A percentile compares a stretch with the other conserved stretches of the same genome.
phyloP scores from a whole-genome alignment of 2,888 invertebrate genomes.

The Brenthis ino region DNA sequence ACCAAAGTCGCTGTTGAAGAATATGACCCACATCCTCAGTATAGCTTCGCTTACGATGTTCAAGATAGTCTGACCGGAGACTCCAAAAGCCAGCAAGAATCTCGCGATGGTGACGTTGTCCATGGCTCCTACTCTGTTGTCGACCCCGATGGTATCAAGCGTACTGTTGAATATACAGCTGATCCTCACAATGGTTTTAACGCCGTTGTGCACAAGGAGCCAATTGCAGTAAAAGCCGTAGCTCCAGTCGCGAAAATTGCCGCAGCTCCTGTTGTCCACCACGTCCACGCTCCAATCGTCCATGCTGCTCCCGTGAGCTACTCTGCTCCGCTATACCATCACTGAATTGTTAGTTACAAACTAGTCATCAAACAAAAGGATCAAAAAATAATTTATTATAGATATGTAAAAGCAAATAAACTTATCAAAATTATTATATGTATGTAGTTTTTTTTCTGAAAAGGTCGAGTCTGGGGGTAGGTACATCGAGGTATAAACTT shows the following conservation, averaged over 20 bases:
- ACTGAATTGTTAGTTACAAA: slow-evolving; percentile 62
- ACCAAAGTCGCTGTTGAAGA: slow-evolving; percentile 57
- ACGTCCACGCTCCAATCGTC: slow-evolving; percentile 44
- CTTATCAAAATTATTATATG: background rate
- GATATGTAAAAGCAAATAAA: slow-evolving; percentile 14
- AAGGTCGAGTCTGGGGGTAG: no score
- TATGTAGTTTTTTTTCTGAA: no score
- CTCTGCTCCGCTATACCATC: slow-evolving; percentile 85
- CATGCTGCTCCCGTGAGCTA: slow-evolving; percentile 46
- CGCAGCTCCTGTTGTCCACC: slow-evolving; percentile 45
- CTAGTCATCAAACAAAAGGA: slow-evolving; percentile 34
- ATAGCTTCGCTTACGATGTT: slow-evolving; percentile 75
- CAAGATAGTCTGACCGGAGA: slow-evolving; percentile 70
- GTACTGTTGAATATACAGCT: slow-evolving; percentile 70
- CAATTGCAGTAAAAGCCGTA: slow-evolving; percentile 53
- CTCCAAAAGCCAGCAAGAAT: slow-evolving; percentile 66
- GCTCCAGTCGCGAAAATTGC: slow-evolving; percentile 50
- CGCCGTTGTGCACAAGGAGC: slow-evolving; percentile 69
- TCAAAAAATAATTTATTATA: slow-evolving; percentile 34
- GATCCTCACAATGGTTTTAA: slow-evolving; percentile 71
- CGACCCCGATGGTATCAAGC: slow-evolving; percentile 69
- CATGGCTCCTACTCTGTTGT: slow-evolving; percentile 69
- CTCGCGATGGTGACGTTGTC: slow-evolving; percentile 67
- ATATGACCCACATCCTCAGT: slow-evolving; percentile 68
- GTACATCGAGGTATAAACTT: no score